These are phyloP conservation scores for Lepus timidus DNA, from an alignment of 2,113 vertebrate genomes.

Conservation along the genomic window DNA sequence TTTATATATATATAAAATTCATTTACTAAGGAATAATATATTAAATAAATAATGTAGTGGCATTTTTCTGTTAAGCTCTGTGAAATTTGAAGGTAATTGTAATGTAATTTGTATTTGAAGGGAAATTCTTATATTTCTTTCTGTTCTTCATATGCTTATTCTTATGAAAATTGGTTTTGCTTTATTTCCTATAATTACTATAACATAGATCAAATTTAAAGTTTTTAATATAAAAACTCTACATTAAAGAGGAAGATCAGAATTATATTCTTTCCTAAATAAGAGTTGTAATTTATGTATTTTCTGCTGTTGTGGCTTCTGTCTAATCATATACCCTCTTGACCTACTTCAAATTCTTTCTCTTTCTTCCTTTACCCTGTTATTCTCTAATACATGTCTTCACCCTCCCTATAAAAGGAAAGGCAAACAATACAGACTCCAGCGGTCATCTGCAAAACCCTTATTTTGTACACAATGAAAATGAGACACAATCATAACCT, in stretches of 20 bases:
- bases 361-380: background rate
- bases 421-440: background rate
- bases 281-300: background rate
- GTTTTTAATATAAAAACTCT: background rate
- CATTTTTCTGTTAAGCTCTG: background rate
- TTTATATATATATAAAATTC: background rate
- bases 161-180: background rate
- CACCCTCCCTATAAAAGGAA: background rate
- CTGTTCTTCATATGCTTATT: background rate
- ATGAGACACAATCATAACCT: background rate
- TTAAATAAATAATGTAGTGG: background rate
- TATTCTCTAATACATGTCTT: background rate
- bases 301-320: background rate
- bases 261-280: background rate
- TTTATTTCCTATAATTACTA: background rate
- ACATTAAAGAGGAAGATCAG: background rate
- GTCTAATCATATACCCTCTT: background rate
- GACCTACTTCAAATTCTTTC: background rate
- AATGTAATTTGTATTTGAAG: conserved; percentile 12
- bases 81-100: background rate
- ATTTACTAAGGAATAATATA: background rate
- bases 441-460: background rate
- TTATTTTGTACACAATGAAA: conserved; percentile 3
- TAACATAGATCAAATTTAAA: background rate
- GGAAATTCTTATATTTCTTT: conserved; percentile 6